These are phyloP conservation scores for Nothocercus julius DNA, from an alignment of 2,113 vertebrate genomes.

Conservation along the genomic window DNA sequence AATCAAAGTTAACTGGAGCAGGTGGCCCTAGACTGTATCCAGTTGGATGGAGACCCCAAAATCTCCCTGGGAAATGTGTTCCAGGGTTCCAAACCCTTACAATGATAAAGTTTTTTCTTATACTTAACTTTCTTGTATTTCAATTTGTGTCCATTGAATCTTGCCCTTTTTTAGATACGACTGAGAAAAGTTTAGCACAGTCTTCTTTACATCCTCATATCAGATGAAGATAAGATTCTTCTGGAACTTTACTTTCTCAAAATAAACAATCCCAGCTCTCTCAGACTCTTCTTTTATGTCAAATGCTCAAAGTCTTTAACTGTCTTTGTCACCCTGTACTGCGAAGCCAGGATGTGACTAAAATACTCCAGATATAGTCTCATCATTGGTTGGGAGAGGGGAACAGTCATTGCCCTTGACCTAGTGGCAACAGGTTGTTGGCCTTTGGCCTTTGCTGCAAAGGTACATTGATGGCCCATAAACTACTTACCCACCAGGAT, in stretches of 20 bases:
- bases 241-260: not conserved
- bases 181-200: not conserved
- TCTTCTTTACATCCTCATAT: not conserved
- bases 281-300: not conserved
- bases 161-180: not conserved
- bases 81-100: too few relatives aligned
- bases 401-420: not conserved
- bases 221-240: rapidly evolving
- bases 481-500: not conserved
- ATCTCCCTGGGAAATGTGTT: too few relatives aligned
- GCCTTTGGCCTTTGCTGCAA: not conserved
- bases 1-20: too few relatives aligned
- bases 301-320: not conserved
- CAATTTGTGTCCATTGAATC: not conserved
- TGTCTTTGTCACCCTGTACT: not conserved
- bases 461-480: not conserved
- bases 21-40: too few relatives aligned
- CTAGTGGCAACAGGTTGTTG: not conserved
- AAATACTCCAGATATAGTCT: not conserved
- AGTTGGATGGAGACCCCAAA: too few relatives aligned
- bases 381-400: not conserved
- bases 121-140: not conserved
- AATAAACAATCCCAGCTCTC: not conserved
- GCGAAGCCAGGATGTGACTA: not conserved
- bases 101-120: too few relatives aligned